Percentiles rank a stretch among this genome's conserved stretches.
Conservation (phyloP, 2,113 vertebrate genomes). For the Coregonus clupeaformis region DNA sequence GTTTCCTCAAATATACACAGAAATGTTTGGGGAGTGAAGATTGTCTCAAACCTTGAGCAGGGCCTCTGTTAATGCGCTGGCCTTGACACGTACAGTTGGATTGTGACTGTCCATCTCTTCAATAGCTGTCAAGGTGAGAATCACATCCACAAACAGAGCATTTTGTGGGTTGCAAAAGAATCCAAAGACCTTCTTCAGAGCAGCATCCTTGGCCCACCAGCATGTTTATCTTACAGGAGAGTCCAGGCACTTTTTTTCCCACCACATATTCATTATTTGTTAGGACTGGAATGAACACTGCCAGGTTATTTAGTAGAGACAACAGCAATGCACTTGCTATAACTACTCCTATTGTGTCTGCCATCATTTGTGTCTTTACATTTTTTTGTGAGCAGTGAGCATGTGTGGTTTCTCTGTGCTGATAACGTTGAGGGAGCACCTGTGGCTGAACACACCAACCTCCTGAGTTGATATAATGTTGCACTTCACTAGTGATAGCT, state of each 20-base stretch:
- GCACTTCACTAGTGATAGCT: too few relatives aligned
- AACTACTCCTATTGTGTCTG: conserved; percentile 11
- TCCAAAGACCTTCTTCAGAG: conserved; percentile 29
- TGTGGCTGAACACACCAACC: too few relatives aligned
- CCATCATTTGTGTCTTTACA: conserved; percentile 6
- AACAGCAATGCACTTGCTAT: too few relatives aligned
- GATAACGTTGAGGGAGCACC: too few relatives aligned
- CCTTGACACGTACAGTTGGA: background rate
- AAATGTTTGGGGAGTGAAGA: conserved; percentile 20
- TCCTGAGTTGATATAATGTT: too few relatives aligned
- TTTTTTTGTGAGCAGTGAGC: too few relatives aligned
- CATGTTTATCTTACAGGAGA: conserved; percentile 22
- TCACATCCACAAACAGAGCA: conserved; percentile 17
- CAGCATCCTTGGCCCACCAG: conserved; percentile 23
- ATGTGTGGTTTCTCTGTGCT: too few relatives aligned
- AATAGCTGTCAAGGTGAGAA: background rate
- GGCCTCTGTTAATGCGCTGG: background rate
- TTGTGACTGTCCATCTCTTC: background rate
- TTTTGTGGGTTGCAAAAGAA: conserved; percentile 18
- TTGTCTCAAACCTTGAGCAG: conserved; percentile 17
- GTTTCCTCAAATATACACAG: conserved; percentile 10
- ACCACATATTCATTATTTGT: conserved; percentile 12
- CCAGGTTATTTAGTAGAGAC: conserved; percentile 13
- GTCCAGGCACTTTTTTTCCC: background rate
- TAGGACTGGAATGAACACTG: conserved; percentile 23